Base-by-base conservation (phyloP, 2,888 invertebrate species). In the Watsonalla binaria region DNA sequence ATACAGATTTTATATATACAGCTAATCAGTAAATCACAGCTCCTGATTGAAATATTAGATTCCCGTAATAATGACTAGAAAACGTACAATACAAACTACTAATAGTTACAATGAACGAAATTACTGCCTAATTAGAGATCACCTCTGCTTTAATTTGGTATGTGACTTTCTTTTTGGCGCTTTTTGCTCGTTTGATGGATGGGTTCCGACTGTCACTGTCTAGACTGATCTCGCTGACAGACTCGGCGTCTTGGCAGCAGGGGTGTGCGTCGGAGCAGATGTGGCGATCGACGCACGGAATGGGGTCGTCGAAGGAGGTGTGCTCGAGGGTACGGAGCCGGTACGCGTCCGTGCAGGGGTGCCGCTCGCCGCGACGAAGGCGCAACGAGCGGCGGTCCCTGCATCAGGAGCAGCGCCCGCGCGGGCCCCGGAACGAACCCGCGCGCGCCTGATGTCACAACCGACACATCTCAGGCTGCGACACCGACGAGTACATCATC, bases 391-490 rank as follows among this genome's bases (percentile, higher is more conserved):
- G 86, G 74, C 88, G 86, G 51, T 76, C 81, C 56, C 84, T 78
- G 64, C 89, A 88, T 89, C 90, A 87, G 69, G 90, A 87, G 59
- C 87, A 89, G 0, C 88, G 76, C 2, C 80, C 66, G 54, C 89
- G 81, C 47, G 82, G 77, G 33, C 79, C 76, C 13, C 86, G 81
- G 61, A 86, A 80, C 5, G 81, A 78, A 15, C 90, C 86, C 65
- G 86, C 84, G 61, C 91, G 85, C 51, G 91, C 90, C 70, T 92
- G 92, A 64, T 92, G 93, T 93, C 93, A 94, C 92, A 93, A 92
- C n/a, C 93, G 92, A 77, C 93, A 93, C 83, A 93, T 91, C 76
- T 93, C 94, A 66, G 93, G 93, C 72, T 93, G 93, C 46, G 92
- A 91, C 58, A 93, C 93, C 46, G 93, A 93, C 13, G 93, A 92